phyloP scores from a whole-genome alignment of 2,888 invertebrate genomes.

The Drosophila mayaguana region DNA sequence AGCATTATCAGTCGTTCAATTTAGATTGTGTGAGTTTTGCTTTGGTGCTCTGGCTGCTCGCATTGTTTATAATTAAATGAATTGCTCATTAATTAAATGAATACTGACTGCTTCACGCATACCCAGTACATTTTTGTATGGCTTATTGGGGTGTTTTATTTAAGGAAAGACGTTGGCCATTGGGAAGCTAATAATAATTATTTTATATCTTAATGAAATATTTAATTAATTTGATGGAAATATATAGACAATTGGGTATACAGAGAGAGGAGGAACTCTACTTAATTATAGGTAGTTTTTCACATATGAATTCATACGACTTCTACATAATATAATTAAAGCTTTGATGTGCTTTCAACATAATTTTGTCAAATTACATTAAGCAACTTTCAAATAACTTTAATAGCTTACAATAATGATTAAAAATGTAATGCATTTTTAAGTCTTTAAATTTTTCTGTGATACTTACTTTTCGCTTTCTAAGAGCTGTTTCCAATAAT shows the following conservation, averaged over 20 bases:
- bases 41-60: slow-evolving; percentile 48
- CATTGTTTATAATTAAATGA: slow-evolving; percentile 78
- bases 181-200: not conserved
- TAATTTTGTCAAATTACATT: too few species aligned
- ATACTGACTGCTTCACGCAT: slow-evolving; percentile 40
- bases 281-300: not conserved
- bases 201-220: not conserved
- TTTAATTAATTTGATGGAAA: not conserved
- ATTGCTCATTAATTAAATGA: slow-evolving; percentile 78
- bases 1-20: slow-evolving; percentile 59
- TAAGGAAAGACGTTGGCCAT: not conserved
- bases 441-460: too few species aligned
- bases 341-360: not conserved
- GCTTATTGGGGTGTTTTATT: too few species aligned
- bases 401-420: too few species aligned
- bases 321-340: not conserved
- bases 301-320: too few species aligned
- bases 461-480: too few species aligned
- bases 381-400: too few species aligned
- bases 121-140: slow-evolving; percentile 1
- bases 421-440: too few species aligned
- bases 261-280: not conserved
- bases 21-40: slow-evolving; percentile 51
- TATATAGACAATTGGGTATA: not conserved
- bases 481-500: too few species aligned